Evolutionary conservation across 2,797 vertebrate genomes (phyloP), one percentile per base, ranked within the genome.

Genomic region (Catharus ustulatus): DNA sequence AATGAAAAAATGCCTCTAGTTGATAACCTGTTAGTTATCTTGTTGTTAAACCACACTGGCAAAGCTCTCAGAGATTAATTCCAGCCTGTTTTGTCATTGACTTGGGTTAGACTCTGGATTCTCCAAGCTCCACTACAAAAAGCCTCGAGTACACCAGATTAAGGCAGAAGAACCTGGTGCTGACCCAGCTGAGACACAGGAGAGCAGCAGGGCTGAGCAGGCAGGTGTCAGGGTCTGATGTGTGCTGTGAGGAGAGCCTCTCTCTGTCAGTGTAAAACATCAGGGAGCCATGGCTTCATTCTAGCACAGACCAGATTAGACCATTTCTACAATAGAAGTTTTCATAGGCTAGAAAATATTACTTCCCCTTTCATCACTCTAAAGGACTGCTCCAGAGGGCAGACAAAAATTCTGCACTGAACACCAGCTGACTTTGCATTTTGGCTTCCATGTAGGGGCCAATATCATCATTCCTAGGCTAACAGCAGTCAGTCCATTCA

Each of bases 251-350:
- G 36, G 34, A 68, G 43, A 73, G 24, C 13, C 22, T 55, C 57
- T 38, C 46, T 48, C 30, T 51, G 3, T 32, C 66, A 32, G 30
- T 48, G 62, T 30, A 43, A 91, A 89, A 81, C 62, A 68, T 4
- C 34, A 83, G 79, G 51, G 43, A 86, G 54, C 7, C 62, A 66
- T 22, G 58, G 58, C 54, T 93, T 58, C 69, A 42, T 75, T 94
- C 93, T 88, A 91, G 89, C 51, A 75, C 73, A 94, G 89, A 95
- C 77, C 90, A 93, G 93, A 92, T n/a, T 36, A 74, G 75, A 52
- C 42, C 42, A 58, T 74, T 91, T 91, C 91, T 81, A 83, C 89
- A 96, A 94, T 24, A 80, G 64, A 78, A 51, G 7, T 81, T 93
- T 90, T 95, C 83, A 49, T 5, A 82, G 67, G 67, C 45, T 84